Base-by-base conservation (phyloP, 2,797 vertebrate genomes). In the Sebastes iracundus region DNA sequence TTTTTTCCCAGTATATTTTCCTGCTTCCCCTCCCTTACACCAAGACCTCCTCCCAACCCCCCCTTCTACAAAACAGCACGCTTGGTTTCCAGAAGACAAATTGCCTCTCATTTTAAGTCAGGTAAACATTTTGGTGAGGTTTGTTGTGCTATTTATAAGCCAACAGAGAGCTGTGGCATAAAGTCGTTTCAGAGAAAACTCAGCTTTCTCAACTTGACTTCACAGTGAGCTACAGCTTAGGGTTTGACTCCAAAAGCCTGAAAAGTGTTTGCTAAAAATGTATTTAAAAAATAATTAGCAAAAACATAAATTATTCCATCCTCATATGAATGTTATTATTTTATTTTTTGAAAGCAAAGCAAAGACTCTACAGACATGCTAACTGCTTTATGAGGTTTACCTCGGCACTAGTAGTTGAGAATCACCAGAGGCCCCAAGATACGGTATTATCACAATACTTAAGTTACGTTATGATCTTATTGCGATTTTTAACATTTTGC, bases 101-200 rank as follows among this genome's bases (percentile, higher is more conserved):
- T 68, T 85, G 72, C 77, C 56, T 86, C 82, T 87, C 80, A 80
- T 92, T 86, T 86, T 75, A 61, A 88, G 85, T 84, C 84, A 84
- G 75, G 83, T 81, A 84, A 90, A 87, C 86, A 80, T 86, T 88
- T 88, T 82, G 64, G 68, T 80, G 67, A 77, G 69, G 68, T 84
- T 77, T 84, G 81, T 82, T 86, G 67, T 59, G 87, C 80, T 87
- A 75, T 87, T 88, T 88, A 91, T 87, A 78, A 88, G 80, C 74
- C 68, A 65, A 75, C 75, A 77, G 59, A 77, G 64, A 85, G 60
- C 66, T 14, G 80, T 20, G 72, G 67, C 56, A 78, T 75, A 25
- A 66, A 87, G 88, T 81, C 7, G 0, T 73, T 89, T 85, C 28
- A 85, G 33, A 78, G 16, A 42, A 55, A 85, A 72, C 38, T 80